A percentile compares a stretch with the other conserved stretches of the same genome.
phyloP scores from a whole-genome alignment of 2,113 vertebrate genomes.

The Shinisaurus crocodilurus region DNA sequence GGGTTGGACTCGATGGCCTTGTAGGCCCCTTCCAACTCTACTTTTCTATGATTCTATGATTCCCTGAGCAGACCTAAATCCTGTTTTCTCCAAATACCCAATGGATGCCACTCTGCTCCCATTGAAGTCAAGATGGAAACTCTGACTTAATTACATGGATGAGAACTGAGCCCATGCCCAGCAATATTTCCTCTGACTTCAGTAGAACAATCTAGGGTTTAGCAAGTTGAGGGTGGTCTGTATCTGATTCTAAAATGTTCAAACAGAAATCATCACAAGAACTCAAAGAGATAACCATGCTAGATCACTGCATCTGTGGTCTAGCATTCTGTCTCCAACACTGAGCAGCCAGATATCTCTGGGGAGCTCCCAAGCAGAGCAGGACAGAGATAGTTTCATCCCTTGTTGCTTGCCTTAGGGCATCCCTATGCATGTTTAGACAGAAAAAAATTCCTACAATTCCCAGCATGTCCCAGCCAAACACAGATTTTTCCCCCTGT shows the following conservation, averaged over 20 bases:
- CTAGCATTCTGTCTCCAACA: background rate
- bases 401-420: background rate
- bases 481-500: too few species aligned
- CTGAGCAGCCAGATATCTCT: background rate
- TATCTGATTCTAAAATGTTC: background rate
- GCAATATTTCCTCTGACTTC: background rate
- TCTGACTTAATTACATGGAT: background rate
- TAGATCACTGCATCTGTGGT: background rate
- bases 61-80: background rate
- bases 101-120: background rate
- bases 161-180: background rate
- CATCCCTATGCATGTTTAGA: too few species aligned
- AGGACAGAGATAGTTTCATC: background rate
- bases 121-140: background rate
- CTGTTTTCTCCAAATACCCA: background rate
- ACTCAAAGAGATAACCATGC: too few species aligned
- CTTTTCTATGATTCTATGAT: too few species aligned
- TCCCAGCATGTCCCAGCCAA: too few species aligned
- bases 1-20: too few species aligned
- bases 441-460: too few species aligned
- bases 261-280: background rate
- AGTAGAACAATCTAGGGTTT: background rate
- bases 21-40: too few species aligned
- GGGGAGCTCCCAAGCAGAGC: background rate
- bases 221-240: background rate